Evolutionary conservation across 2,888 invertebrate genomes (phyloP).

Genomic region (Drosophila tanythrix): DNA sequence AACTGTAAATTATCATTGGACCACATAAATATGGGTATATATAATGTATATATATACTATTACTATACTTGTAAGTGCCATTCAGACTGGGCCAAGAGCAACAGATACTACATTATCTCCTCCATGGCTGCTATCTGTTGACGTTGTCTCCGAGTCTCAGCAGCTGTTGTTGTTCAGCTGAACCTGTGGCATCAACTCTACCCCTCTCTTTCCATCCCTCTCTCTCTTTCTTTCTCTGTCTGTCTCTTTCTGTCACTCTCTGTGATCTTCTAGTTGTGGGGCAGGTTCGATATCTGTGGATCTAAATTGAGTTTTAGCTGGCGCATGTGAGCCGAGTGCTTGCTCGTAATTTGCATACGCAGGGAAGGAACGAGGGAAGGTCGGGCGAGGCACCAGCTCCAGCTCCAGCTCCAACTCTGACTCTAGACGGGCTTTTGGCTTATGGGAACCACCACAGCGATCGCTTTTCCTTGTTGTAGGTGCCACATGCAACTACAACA

Average conservation of each 20-base stretch:
- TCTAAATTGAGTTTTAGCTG: constrained; percentile 81
- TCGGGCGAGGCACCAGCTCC: constrained; percentile 49
- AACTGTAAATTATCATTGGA: constrained; percentile 51
- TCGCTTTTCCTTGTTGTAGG: constrained; percentile 41
- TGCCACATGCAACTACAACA: constrained; percentile 60
- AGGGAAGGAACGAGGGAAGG: constrained; percentile 39
- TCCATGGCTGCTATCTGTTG: not conserved
- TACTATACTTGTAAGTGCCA: constrained; percentile 3
- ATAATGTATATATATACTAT: not conserved
- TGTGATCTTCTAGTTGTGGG: constrained; percentile 47
- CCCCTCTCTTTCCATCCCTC: constrained; percentile 40
- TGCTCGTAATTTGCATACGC: constrained; percentile 82
- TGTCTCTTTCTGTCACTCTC: constrained; percentile 43
- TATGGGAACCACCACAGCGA: constrained; percentile 81
- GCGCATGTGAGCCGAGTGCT: constrained; percentile 72
- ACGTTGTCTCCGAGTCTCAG: constrained; percentile 38
- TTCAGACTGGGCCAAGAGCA: constrained; percentile 31
- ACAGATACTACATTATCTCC: constrained; percentile 37
- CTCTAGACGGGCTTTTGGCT: constrained; percentile 8
- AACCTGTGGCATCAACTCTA: constrained; percentile 45
- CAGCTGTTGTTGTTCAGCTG: constrained; percentile 44
- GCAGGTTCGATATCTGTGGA: constrained; percentile 67
- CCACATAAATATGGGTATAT: constrained; percentile 23
- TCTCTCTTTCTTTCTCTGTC: constrained; percentile 16
- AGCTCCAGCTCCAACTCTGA: not conserved